These are phyloP conservation scores for Poecilus cupreus DNA, from an alignment of 2,888 invertebrate species.

Conservation along the genomic window DNA sequence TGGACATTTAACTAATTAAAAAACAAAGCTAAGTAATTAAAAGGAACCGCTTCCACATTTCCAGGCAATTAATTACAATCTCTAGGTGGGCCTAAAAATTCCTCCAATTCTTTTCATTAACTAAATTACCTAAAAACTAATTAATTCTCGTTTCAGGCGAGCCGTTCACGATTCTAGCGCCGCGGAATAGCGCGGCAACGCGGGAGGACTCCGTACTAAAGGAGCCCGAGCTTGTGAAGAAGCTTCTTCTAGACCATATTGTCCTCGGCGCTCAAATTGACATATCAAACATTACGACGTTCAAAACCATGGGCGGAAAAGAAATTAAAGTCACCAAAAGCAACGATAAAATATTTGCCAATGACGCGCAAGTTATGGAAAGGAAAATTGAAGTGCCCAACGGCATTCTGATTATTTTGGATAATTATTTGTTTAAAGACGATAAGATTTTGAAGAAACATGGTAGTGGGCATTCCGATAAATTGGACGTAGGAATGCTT, in stretches of 20 bases:
- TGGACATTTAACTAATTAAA: neutral
- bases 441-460: constrained; percentile 65
- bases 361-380: constrained; percentile 71
- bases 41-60: neutral
- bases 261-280: constrained; percentile 76
- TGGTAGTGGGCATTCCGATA: constrained; percentile 61
- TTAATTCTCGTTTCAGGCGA: constrained; percentile 72
- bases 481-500: constrained; percentile 63
- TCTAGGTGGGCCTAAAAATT: constrained; percentile 15
- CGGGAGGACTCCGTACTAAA: constrained; percentile 72
- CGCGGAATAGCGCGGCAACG: constrained; percentile 74
- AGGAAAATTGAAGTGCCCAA: constrained; percentile 72
- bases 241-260: constrained; percentile 77
- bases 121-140: constrained; percentile 41
- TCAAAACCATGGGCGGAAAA: constrained; percentile 73
- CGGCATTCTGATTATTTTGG: constrained; percentile 71
- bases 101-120: constrained; percentile 29
- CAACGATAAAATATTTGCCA: constrained; percentile 71
- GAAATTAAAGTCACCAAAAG: constrained; percentile 69
- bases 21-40: constrained; percentile 22
- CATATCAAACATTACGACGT: constrained; percentile 73
- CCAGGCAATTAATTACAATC: constrained; percentile 11
- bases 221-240: constrained; percentile 75
- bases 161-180: constrained; percentile 78
- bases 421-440: constrained; percentile 73